These are phyloP conservation scores for Actinostola sp. DNA, from an alignment of 92 coral and sea anemone species.

Conservation along the genomic window DNA sequence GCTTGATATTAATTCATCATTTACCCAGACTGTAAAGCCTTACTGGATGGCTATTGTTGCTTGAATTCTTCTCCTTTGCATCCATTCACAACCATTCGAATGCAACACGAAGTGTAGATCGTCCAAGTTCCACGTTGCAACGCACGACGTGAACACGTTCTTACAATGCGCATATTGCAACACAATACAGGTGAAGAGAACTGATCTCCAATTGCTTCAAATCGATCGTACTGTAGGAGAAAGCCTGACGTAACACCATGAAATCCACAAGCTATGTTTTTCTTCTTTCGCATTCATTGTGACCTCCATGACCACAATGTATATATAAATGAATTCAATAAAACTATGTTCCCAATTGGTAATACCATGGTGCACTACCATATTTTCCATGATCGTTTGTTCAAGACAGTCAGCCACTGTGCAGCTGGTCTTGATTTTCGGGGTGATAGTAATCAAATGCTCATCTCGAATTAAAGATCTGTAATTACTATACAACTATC, in stretches of 20 bases:
- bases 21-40: not conserved
- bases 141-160: no score
- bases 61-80: no score
- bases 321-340: not conserved
- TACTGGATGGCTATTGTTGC: no score
- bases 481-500: constrained; percentile 75
- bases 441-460: not conserved
- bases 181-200: no score
- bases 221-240: not conserved
- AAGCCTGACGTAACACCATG: not conserved
- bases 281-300: not conserved
- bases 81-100: no score
- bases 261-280: not conserved
- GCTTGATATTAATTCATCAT: not conserved
- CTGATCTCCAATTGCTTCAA: not conserved
- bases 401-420: not conserved
- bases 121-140: no score
- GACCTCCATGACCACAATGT: not conserved
- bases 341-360: constrained; percentile 2
- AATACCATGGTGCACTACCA: not conserved
- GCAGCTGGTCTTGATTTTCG: not conserved
- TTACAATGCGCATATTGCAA: no score
- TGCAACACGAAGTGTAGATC: no score
- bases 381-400: not conserved
- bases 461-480: constrained; percentile 58